These are phyloP conservation scores for Pseudomyrmex cubaensis DNA, from an alignment of 1,140 invertebrate species.

Conservation along the genomic window DNA sequence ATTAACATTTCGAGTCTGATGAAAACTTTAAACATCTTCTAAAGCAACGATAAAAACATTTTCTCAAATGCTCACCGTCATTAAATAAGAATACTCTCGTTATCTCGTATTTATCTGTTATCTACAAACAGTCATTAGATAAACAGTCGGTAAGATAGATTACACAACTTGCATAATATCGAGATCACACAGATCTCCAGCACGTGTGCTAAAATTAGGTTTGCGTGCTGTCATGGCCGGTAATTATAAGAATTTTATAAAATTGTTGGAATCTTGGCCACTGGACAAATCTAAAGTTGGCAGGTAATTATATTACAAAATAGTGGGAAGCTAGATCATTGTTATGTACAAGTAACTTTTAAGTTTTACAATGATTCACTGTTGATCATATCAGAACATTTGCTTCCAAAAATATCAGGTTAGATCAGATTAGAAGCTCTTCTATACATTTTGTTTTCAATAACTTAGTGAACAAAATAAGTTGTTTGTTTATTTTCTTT, in stretches of 20 bases:
- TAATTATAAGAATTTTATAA: slow-evolving; percentile 90
- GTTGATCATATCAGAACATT: not conserved
- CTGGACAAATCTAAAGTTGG: slow-evolving; percentile 90
- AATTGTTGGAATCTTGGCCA: slow-evolving; percentile 92
- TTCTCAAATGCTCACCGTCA: too few relatives aligned
- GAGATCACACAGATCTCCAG: not conserved
- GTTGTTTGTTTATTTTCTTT: not conserved
- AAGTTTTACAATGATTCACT: not conserved
- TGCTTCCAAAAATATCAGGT: slow-evolving; percentile 5
- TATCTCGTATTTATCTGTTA: too few relatives aligned
- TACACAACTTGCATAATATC: not conserved
- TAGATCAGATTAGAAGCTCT: slow-evolving; percentile 31
- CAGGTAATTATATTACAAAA: slow-evolving; percentile 86
- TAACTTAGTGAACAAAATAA: not conserved
- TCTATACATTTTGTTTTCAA: not conserved
- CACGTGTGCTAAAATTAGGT: not conserved
- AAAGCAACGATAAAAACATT: too few relatives aligned
- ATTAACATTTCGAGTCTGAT: too few relatives aligned
- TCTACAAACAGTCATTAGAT: too few relatives aligned
- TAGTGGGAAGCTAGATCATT: not conserved
- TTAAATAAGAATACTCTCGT: too few relatives aligned
- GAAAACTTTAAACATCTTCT: too few relatives aligned
- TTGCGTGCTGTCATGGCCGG: slow-evolving; percentile 85
- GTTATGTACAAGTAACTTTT: not conserved
- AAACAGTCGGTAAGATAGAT: not conserved